These are phyloP conservation scores for Cryptoprocta ferox DNA, from an alignment of 2,797 vertebrate species.

Conservation along the genomic window DNA sequence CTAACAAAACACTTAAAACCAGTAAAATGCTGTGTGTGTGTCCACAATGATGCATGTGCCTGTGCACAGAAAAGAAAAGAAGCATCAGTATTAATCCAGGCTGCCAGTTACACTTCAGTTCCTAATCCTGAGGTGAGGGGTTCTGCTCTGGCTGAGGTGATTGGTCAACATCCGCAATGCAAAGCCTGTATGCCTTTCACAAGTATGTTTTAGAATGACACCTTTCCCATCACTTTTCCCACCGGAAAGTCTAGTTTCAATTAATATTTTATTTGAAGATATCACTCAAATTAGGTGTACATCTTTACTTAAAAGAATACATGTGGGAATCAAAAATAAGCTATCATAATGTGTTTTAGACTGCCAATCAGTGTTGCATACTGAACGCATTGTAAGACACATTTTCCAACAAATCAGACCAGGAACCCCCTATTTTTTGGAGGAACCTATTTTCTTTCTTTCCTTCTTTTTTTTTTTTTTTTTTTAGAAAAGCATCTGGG, in stretches of 20 bases:
- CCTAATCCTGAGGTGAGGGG: neutral
- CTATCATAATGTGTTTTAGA: neutral
- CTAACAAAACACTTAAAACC: neutral
- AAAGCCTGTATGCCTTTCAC: neutral
- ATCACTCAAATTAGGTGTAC: neutral
- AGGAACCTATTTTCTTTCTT: neutral
- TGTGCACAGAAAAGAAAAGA: neutral
- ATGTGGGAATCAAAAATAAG: neutral
- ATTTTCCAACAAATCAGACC: neutral
- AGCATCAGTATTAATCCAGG: neutral
- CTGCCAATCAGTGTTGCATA: neutral
- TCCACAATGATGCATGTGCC: neutral
- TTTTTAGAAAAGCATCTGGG: neutral
- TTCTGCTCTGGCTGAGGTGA: neutral
- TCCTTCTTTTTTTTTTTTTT: neutral
- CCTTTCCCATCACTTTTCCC: neutral
- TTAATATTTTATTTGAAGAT: neutral
- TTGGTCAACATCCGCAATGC: neutral
- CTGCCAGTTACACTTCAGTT: neutral
- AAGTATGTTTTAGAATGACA: neutral
- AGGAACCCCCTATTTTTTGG: neutral
- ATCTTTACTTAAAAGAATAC: neutral
- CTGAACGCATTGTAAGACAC: neutral
- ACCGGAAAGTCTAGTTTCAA: neutral
- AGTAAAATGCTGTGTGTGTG: neutral